These are phyloP conservation scores for Anoplopoma fimbria DNA, from an alignment of 2,113 vertebrate species.

Conservation along the genomic window DNA sequence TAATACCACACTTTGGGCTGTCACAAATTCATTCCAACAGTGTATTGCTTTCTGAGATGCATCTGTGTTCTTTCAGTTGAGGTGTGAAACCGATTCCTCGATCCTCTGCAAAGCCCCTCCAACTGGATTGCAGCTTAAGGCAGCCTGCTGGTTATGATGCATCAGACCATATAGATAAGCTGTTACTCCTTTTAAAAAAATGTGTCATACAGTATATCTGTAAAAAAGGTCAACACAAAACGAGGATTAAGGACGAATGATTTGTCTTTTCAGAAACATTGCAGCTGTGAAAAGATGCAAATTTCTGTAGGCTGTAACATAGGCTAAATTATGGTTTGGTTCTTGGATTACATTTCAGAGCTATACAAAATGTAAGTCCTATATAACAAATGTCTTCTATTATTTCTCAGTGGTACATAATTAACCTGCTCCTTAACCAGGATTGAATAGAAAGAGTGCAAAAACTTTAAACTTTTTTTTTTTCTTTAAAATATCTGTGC, in stretches of 20 bases:
- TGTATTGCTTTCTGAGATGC: conserved; percentile 16
- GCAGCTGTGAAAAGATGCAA: neutral
- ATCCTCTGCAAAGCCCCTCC: conserved; percentile 37
- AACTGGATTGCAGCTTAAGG: conserved; percentile 45
- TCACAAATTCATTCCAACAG: conserved; percentile 38
- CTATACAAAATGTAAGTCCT: neutral
- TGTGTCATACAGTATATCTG: conserved; percentile 17
- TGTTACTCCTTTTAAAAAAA: conserved; percentile 5
- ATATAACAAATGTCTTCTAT: neutral
- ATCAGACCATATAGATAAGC: conserved; percentile 15
- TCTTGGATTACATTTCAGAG: neutral
- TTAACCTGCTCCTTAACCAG: neutral
- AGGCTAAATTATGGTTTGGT: neutral
- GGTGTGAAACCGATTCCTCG: conserved; percentile 58
- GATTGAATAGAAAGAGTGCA: neutral
- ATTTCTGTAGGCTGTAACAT: neutral
- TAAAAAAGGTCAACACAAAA: conserved; percentile 51
- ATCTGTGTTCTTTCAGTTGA: conserved; percentile 35
- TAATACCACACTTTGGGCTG: conserved; percentile 39
- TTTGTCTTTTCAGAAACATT: neutral
- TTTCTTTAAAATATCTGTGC: neutral
- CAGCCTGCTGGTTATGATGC: conserved; percentile 3
- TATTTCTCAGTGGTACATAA: neutral
- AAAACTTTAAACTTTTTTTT: neutral
- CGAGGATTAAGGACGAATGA: conserved; percentile 20